Evolutionary conservation across 92 coral and sea anemone genomes (phyloP).

Genomic region (Montipora capitata): DNA sequence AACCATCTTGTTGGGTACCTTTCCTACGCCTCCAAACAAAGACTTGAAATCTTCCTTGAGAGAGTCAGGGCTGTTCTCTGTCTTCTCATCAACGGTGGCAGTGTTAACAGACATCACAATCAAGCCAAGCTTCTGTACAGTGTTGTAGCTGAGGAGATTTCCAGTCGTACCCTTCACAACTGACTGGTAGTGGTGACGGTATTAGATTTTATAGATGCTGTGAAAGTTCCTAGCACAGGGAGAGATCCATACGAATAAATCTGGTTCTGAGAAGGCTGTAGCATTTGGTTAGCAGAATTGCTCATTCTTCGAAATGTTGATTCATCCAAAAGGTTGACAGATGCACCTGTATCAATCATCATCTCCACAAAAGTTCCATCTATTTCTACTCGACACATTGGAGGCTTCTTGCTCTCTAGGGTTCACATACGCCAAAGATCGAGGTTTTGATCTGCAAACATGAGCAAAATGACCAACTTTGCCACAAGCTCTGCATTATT

Average conservation of each 20-base stretch:
- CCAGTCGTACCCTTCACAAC: constrained; percentile 63
- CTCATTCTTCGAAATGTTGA: no score
- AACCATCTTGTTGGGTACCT: constrained; percentile 64
- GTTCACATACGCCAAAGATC: background rate
- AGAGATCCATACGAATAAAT: constrained; percentile 68
- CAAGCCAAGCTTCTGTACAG: constrained; percentile 70
- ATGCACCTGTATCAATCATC: no score
- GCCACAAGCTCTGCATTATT: constrained; percentile 66
- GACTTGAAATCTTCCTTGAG: constrained; percentile 51
- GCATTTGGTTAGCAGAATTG: no score
- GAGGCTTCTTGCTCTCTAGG: background rate
- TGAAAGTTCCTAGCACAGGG: constrained; percentile 64
- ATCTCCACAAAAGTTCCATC: no score
- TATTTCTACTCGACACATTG: no score
- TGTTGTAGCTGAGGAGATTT: constrained; percentile 72
- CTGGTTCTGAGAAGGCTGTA: no score
- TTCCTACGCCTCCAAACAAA: constrained; percentile 74
- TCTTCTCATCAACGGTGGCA: constrained; percentile 26
- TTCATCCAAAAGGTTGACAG: no score
- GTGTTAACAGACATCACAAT: constrained; percentile 54
- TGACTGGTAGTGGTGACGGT: constrained; percentile 42
- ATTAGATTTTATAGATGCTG: constrained; percentile 57
- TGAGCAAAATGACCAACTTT: constrained; percentile 60
- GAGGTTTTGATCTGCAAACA: constrained; percentile 51
- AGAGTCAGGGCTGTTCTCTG: constrained; percentile 3